phyloP scores from a whole-genome alignment of 1,140 invertebrate genomes.

The Drosophila suzukii region DNA sequence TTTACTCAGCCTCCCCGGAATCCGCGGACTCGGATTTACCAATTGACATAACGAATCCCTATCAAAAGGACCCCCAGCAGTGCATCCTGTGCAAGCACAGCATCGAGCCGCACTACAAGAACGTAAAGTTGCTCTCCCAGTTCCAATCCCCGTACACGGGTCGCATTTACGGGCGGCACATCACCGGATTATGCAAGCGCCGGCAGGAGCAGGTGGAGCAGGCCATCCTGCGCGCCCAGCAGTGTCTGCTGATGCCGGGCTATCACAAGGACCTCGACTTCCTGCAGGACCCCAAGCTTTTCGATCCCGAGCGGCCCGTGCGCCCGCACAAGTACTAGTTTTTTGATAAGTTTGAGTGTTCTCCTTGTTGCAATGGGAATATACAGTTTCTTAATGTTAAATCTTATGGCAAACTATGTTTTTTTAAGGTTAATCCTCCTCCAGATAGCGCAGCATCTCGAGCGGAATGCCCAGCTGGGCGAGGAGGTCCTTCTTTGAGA shows the following conservation, averaged over 20 bases:
- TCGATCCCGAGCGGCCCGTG: slow-evolving; percentile 92
- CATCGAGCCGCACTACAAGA: slow-evolving; percentile 95
- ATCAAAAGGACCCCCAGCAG: slow-evolving; percentile 88
- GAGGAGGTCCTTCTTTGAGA: slow-evolving; percentile 33
- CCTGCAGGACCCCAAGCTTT: slow-evolving; percentile 93
- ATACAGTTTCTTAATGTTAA: slow-evolving; percentile 55
- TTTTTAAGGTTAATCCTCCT: slow-evolving; percentile 49
- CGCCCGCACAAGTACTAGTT: slow-evolving; percentile 91
- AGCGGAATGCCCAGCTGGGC: slow-evolving; percentile 50
- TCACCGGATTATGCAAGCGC: slow-evolving; percentile 92
- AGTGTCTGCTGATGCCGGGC: slow-evolving; percentile 90
- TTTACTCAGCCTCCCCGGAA: slow-evolving; percentile 28
- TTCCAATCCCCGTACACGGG: slow-evolving; percentile 98
- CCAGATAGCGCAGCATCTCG: slow-evolving; percentile 63
- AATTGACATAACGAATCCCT: slow-evolving; percentile 92
- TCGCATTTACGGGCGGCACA: slow-evolving; percentile 94
- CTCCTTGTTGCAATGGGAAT: slow-evolving; percentile 43
- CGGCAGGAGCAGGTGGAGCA: slow-evolving; percentile 90
- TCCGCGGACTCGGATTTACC: slow-evolving; percentile 85
- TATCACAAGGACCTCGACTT: slow-evolving; percentile 91
- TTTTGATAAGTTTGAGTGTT: slow-evolving; percentile 30
- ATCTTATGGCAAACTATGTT: slow-evolving; percentile 1
- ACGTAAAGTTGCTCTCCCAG: slow-evolving; percentile 95
- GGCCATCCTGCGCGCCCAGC: slow-evolving; percentile 90
- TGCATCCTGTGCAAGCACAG: slow-evolving; percentile 96